phyloP scores from a whole-genome alignment of 37 sponge, comb jelly and placozoan genomes.

The Hexactinellida sp. region DNA sequence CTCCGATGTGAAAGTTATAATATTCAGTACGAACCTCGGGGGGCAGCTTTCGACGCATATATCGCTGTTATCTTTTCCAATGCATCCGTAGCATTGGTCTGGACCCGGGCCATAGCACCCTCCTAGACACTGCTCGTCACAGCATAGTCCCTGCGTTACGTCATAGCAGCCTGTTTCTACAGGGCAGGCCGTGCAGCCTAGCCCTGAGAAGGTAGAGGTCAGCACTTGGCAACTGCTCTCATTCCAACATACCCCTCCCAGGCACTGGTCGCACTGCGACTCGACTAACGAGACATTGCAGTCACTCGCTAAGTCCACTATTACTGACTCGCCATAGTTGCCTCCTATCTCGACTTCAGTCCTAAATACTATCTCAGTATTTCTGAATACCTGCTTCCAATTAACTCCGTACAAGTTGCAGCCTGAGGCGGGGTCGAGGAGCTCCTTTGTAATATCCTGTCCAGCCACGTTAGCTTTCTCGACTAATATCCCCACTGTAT shows the following conservation, averaged over 20 bases:
- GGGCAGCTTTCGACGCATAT: neutral
- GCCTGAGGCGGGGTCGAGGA: neutral
- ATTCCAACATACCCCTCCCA: neutral
- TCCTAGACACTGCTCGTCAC: neutral
- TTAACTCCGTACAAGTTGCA: conserved; percentile 7
- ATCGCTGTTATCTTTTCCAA: neutral
- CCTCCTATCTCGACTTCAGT: neutral
- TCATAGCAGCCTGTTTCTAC: neutral
- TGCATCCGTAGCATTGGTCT: conserved; percentile 9
- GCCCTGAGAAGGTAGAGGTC: neutral
- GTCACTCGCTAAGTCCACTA: neutral
- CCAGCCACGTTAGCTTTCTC: neutral
- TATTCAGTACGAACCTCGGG: neutral
- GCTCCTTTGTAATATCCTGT: neutral
- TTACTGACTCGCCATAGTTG: neutral
- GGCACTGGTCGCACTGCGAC: neutral
- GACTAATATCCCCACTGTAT: neutral
- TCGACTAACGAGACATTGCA: neutral
- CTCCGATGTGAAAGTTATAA: neutral
- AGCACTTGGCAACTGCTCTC: neutral
- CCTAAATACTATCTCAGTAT: neutral
- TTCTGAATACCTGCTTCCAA: neutral
- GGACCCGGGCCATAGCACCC: neutral
- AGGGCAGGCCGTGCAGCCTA: neutral
- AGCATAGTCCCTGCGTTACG: neutral